Evolutionary conservation across 2,113 vertebrate species (phyloP), one percentile per base, ranked within the genome.

Genomic region (Pardalotus punctatus): DNA sequence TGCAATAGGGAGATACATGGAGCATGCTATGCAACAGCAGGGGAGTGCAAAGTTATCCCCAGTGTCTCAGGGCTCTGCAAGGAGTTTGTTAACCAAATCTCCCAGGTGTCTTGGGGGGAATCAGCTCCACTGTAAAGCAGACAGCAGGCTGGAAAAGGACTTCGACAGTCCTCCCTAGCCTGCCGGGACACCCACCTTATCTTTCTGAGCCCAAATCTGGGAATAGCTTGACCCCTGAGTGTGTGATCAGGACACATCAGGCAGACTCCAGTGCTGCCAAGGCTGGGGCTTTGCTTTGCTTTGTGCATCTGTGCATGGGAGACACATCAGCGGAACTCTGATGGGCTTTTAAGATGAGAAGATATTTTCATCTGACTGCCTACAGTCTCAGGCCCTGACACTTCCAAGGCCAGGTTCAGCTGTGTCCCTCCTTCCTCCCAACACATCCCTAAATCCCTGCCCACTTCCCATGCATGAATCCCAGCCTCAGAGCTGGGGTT

Each of bases 271-370:
- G 54, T 51, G 61, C 77, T 89, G 65, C 77, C 40, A 58, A 31
- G 65, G 71, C 67, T 78, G 62, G 21, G 40, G 69, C 93, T 95
- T 96, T 1, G 40, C 94, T 94, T 95, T 86, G 83, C 93, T 96
- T 94, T 73, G 80, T 73, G 67, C 67, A 45, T 86, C 80, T 88
- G n/a, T 91, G 87, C 95, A 94, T 82, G 77, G 10, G 4, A 87
- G 40, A 89, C 27, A 81, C 47, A 31, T 43, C 66, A 93, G 51
- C 81, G 81, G 28, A 93, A 79, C 15, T 72, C 77, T 67, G 56
- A 64, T 43, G 70, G 56, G 57, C 57, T 81, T 67, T 87, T 36
- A 42, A 86, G 84, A 81, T 77, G 60, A 70, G 36, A 70, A 21
- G n/a, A 60, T 43, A 22, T 35, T 77, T 14, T 88, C 38, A 12